phyloP scores from a whole-genome alignment of 1,140 invertebrate genomes.

The Meloidogyne exigua region DNA sequence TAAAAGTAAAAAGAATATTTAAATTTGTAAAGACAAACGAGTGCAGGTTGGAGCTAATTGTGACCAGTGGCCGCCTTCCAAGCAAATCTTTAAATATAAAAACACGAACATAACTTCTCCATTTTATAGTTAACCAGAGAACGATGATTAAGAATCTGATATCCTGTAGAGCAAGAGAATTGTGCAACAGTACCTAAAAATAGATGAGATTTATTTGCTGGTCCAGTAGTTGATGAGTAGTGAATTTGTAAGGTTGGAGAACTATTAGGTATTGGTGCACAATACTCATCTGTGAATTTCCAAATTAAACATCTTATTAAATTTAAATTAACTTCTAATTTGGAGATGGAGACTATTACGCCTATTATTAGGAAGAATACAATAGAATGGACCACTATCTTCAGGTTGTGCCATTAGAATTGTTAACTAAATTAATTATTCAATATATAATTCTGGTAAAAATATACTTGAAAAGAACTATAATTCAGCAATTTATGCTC shows the following conservation, averaged over 20 bases:
- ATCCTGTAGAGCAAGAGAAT: slow-evolving; percentile 43
- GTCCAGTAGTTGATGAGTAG: slow-evolving; percentile 20
- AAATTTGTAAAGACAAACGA: neutral
- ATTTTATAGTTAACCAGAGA: slow-evolving; percentile 23
- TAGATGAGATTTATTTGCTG: slow-evolving; percentile 22
- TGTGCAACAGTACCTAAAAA: slow-evolving; percentile 42
- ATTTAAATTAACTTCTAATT: slow-evolving; percentile 37
- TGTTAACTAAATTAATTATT: slow-evolving; percentile 34
- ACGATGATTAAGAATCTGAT: slow-evolving; percentile 38
- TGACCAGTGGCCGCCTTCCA: slow-evolving; percentile 49
- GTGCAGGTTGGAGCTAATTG: slow-evolving; percentile 44
- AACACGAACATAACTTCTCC: neutral
- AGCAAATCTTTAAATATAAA: slow-evolving; percentile 24
- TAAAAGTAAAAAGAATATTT: neutral
- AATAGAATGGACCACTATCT: slow-evolving; percentile 47
- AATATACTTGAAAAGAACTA: neutral
- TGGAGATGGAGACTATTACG: slow-evolving; percentile 32
- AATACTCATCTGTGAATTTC: slow-evolving; percentile 41
- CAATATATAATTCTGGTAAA: neutral
- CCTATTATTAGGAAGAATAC: slow-evolving; percentile 44
- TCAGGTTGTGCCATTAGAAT: slow-evolving; percentile 46
- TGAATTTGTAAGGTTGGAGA: slow-evolving; percentile 37
- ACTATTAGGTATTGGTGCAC: slow-evolving; percentile 42
- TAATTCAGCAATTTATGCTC: neutral
- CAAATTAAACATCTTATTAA: neutral